These are phyloP conservation scores for Perca fluviatilis DNA, from an alignment of 2,113 vertebrate genomes.

Conservation along the genomic window DNA sequence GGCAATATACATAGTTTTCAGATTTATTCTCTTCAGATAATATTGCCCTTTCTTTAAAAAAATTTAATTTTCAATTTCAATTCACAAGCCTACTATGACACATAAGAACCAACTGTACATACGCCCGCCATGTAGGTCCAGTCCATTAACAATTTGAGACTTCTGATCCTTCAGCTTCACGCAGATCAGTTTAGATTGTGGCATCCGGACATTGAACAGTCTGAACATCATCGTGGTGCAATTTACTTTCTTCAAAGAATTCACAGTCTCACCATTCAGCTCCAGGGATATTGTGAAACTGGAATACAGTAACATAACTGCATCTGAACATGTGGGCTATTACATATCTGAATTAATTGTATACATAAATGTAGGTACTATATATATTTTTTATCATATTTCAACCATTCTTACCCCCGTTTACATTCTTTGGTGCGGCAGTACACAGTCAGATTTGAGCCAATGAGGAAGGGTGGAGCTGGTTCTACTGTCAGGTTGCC, in stretches of 20 bases:
- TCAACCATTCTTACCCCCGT: not conserved
- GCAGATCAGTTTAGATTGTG: slow-evolving; percentile 55
- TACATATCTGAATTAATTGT: not conserved
- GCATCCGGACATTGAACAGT: slow-evolving; percentile 48
- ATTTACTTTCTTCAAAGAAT: slow-evolving; percentile 30
- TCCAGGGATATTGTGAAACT: slow-evolving; percentile 49
- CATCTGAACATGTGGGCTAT: not conserved
- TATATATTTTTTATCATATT: not conserved
- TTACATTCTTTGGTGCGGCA: slow-evolving; percentile 67
- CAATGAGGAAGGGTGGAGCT: slow-evolving; percentile 65
- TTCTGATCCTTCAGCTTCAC: not conserved
- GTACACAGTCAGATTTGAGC: slow-evolving; percentile 79
- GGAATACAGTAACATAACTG: not conserved
- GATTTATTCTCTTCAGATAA: not conserved
- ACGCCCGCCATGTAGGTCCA: slow-evolving; percentile 74
- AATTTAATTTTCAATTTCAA: not conserved
- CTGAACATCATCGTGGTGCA: slow-evolving; percentile 61
- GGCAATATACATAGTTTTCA: not conserved
- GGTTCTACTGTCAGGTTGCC: slow-evolving; percentile 75
- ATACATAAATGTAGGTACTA: not conserved
- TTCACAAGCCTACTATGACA: not conserved
- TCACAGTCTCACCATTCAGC: slow-evolving; percentile 15
- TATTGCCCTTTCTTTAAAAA: not conserved
- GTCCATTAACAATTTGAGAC: slow-evolving; percentile 44
- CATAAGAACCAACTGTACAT: slow-evolving; percentile 47